phyloP scores from a whole-genome alignment of 2,797 vertebrate genomes.

The Pangasius sanitwongsei region DNA sequence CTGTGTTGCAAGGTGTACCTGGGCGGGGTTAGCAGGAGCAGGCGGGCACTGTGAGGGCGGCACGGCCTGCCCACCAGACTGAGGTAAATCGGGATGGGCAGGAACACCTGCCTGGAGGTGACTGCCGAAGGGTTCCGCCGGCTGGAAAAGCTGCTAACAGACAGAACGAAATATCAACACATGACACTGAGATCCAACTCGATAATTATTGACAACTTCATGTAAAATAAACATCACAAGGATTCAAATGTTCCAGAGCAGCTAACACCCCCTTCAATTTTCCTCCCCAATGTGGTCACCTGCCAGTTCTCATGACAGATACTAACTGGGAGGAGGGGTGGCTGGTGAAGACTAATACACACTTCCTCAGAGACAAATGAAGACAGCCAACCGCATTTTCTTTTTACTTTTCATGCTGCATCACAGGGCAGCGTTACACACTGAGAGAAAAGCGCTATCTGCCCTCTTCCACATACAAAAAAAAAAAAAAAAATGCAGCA shows the following conservation, averaged over 20 bases:
- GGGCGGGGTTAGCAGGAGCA: slow-evolving; percentile 57
- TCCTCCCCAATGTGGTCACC: neutral
- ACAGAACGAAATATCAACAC: neutral
- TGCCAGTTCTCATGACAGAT: neutral
- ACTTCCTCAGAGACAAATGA: neutral
- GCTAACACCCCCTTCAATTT: neutral
- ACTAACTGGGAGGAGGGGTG: neutral
- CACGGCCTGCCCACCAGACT: slow-evolving; percentile 78
- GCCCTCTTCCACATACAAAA: neutral
- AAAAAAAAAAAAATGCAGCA: neutral
- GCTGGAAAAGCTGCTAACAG: slow-evolving; percentile 79
- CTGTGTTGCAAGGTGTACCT: slow-evolving; percentile 15
- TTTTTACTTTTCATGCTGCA: too few species aligned
- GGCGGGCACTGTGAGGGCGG: slow-evolving; percentile 65
- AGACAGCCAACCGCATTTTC: too few species aligned
- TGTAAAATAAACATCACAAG: neutral
- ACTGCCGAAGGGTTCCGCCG: slow-evolving; percentile 80
- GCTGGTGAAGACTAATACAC: neutral
- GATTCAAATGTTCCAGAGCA: neutral
- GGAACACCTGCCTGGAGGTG: slow-evolving; percentile 78
- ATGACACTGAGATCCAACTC: neutral
- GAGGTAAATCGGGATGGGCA: slow-evolving; percentile 89
- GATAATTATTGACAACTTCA: neutral
- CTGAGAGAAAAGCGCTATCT: neutral
- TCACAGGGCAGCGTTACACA: neutral